Conservation (phyloP, 2,888 invertebrate genomes). For the Euplagia quadripunctaria region DNA sequence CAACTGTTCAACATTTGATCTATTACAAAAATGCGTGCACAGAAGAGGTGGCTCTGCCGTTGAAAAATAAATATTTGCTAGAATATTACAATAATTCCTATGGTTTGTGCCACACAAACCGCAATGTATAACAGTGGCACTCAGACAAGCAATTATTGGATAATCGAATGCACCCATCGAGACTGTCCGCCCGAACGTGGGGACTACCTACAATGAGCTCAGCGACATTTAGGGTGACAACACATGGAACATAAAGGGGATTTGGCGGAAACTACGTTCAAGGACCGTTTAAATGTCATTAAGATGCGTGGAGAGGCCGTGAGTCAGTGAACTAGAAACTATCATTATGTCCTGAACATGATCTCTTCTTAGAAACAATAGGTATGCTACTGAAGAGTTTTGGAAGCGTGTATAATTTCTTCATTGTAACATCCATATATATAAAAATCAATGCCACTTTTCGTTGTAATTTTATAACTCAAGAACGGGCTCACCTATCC, state of each 20-base stretch:
- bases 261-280: slow-evolving; percentile 1
- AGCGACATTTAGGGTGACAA: slow-evolving; percentile 20
- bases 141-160: slow-evolving; percentile 60
- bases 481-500: too few relatives aligned
- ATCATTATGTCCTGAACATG: background rate
- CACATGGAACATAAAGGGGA: slow-evolving; percentile 5
- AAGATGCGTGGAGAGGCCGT: background rate
- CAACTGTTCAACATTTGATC: background rate
- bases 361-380: background rate
- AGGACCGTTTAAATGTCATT: slow-evolving; percentile 8
- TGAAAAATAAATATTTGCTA: background rate
- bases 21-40: too few relatives aligned
- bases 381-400: background rate
- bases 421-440: too few relatives aligned
- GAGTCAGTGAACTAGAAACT: background rate
- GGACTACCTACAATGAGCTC: slow-evolving; percentile 8
- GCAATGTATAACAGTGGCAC: slow-evolving; percentile 45
- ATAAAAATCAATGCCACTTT: too few relatives aligned
- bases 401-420: too few relatives aligned
- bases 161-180: slow-evolving; percentile 58
- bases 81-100: background rate
- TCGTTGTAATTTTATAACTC: too few relatives aligned
- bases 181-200: slow-evolving; percentile 26
- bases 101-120: slow-evolving; percentile 24
- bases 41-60: too few relatives aligned